Evolutionary conservation across 2,888 invertebrate species (phyloP).

Genomic region (Galerucella calmariensis): DNA sequence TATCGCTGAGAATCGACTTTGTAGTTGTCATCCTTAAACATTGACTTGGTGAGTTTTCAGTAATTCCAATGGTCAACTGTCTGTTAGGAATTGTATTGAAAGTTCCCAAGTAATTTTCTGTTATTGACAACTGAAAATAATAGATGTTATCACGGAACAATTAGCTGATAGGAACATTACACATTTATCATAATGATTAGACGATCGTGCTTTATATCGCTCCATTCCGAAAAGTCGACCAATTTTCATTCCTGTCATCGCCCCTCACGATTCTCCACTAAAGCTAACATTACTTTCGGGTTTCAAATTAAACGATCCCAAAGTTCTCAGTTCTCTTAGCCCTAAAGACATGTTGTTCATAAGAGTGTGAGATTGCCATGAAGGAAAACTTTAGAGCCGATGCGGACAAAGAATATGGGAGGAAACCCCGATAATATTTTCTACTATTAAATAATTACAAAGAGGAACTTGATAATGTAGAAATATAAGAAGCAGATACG

Average conservation of each 20-base stretch:
- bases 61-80: no score
- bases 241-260: background rate
- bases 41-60: no score
- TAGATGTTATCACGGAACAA: no score
- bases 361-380: conserved; percentile 31
- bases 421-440: conserved; percentile 25
- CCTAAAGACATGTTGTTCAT: conserved; percentile 35
- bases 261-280: background rate
- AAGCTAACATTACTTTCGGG: conserved; percentile 23
- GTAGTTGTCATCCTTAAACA: no score
- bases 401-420: conserved; percentile 16
- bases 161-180: no score
- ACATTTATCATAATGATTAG: background rate
- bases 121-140: no score
- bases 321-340: conserved; percentile 30
- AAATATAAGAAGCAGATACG: conserved; percentile 1
- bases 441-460: conserved; percentile 19
- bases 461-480: background rate
- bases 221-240: background rate
- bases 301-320: conserved; percentile 33
- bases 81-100: no score
- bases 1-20: no score
- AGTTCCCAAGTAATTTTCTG: no score
- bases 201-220: background rate
- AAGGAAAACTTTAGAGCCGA: conserved; percentile 33